Base-by-base conservation (phyloP, 2,888 invertebrate genomes). In the Portevinia maculata region DNA sequence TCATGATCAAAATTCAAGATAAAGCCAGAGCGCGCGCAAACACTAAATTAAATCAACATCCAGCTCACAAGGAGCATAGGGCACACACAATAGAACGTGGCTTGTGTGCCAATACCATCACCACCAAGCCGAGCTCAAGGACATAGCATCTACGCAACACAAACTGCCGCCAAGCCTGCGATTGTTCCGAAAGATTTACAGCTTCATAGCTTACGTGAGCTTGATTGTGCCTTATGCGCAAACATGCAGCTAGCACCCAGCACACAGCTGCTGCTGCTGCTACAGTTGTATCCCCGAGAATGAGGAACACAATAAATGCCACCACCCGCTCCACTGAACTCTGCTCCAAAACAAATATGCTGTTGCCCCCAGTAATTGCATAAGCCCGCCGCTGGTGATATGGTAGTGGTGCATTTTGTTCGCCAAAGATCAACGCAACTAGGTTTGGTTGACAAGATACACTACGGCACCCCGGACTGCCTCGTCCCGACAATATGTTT, bases 261-360 rank as follows among this genome's bases (percentile, higher is more conserved):
- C 57, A 59, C 59, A 59, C 70, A 62, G 70, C 76, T 59, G 70
- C 44, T 59, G 71, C 37, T 52, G 62, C 32, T 50, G 60, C 41
- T 71, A 32, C 21, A 37, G 60, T 62, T 55, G 2, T 55, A 55
- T 55, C n/a, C 13, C 28, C 17, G 30, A 62, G 55, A 55, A 67
- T 71, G 76, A 73, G 83, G 76, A 62, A 83, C 46, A 55, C 55
- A 57, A 71, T 83, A 78, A 83, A 83, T 83, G 83, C 76, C 71
- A 78, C 83, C 83, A 83, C 83, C 83, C 83, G 83, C 78, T 83
- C 83, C 76, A 78, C 76, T 83, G 83, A 83, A 78, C 83, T 83
- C 65, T 83, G 83, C 67, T 50, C 76, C 34, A 65, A 50, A 71
- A 76, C 69, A 75, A 81, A 70, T 64, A 59, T 62, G 79, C 50